Evolutionary conservation across 1,140 invertebrate genomes (phyloP).

Genomic region (Heliconius hermathena): DNA sequence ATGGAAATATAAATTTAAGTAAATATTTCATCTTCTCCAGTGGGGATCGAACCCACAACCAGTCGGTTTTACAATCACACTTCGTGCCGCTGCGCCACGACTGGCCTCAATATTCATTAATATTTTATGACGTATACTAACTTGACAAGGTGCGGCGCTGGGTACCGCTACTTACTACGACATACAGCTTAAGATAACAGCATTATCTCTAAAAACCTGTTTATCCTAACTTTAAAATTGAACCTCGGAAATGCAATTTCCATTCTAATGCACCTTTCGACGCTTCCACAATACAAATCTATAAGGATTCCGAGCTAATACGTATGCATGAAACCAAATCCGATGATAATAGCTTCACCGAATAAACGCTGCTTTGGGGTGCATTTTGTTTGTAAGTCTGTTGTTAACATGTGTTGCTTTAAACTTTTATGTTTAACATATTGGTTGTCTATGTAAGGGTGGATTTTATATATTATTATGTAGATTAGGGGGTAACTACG

Average conservation of each 20-base stretch:
- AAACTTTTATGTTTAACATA: constrained; percentile 6
- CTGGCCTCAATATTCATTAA: too few relatives aligned
- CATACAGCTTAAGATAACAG: not conserved
- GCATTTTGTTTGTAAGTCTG: constrained; percentile 1
- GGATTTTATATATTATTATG: not conserved
- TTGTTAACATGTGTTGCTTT: constrained; percentile 11
- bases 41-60: too few relatives aligned
- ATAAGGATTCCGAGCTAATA: constrained; percentile 36
- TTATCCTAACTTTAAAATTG: not conserved
- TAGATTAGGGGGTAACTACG: not conserved
- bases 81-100: too few relatives aligned
- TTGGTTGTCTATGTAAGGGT: not conserved
- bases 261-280: constrained; percentile 12
- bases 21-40: too few relatives aligned
- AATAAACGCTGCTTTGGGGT: constrained; percentile 23
- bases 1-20: too few relatives aligned
- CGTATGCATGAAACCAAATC: constrained; percentile 45
- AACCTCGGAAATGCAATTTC: constrained; percentile 6
- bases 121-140: too few relatives aligned
- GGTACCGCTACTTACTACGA: too few relatives aligned
- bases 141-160: too few relatives aligned
- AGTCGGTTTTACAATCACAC: too few relatives aligned
- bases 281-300: constrained; percentile 10
- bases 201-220: not conserved
- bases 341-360: constrained; percentile 26